Percentiles rank a stretch among this genome's conserved stretches.
Evolutionary conservation across 1,140 invertebrate species (phyloP).

Genomic region (Matsumurasca onukii): DNA sequence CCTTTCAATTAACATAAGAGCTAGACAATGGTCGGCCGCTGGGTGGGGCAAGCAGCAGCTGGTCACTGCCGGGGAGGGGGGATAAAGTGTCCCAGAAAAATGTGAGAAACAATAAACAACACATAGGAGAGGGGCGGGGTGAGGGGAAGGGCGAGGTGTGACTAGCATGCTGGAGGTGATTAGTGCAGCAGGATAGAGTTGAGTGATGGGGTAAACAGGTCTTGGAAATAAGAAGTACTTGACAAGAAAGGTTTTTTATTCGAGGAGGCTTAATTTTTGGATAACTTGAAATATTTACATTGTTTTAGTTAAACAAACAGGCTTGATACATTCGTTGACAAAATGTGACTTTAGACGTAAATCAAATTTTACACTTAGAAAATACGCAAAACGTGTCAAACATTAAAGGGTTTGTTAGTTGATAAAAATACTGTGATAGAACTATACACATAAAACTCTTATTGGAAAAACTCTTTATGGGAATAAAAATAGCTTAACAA

Average conservation of each 20-base stretch:
- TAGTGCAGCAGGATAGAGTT: no score
- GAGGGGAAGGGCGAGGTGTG: background rate
- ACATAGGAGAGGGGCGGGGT: background rate
- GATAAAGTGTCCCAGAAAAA: conserved; percentile 31
- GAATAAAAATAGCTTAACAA: no score
- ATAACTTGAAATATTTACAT: no score
- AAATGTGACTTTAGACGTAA: no score
- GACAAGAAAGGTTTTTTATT: background rate
- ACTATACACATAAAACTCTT: no score
- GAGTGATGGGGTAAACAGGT: background rate
- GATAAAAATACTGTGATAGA: no score
- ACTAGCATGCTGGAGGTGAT: background rate
- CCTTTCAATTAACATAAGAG: conserved; percentile 35
- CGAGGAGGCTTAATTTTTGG: background rate
- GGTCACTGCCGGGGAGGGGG: conserved; percentile 17
- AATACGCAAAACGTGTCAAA: no score
- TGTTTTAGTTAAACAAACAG: no score
- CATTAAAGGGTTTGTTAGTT: no score
- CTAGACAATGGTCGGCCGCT: conserved; percentile 30
- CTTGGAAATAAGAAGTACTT: background rate
- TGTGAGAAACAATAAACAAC: conserved; percentile 27
- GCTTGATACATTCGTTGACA: no score
- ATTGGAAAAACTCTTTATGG: no score
- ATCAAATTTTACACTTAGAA: no score
- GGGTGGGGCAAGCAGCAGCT: conserved; percentile 16